Evolutionary conservation across 2,888 invertebrate genomes (phyloP), one percentile per base, ranked within the genome.

Genomic region (Ditula angustiorana): DNA sequence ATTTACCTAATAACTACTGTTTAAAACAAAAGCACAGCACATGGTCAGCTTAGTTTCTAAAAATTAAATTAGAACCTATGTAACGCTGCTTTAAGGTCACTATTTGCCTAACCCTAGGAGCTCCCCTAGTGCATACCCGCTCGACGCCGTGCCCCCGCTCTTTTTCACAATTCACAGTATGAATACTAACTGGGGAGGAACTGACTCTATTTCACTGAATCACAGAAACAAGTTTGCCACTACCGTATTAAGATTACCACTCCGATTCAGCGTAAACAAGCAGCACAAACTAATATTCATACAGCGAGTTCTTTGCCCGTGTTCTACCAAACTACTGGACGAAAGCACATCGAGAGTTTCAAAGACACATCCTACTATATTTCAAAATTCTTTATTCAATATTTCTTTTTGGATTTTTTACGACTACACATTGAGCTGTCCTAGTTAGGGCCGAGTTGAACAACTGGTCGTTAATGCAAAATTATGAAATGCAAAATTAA

Each of bases 1-100:
- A 89, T 86, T 90, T 87, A 86, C 84, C 85, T 90, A 89, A 75
- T 81, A 82, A 83, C 88, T 90, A 91, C 82, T 85, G 82, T 89
- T 91, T 90, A 91, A 92, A 92, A 92, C 90, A 88, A 90, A 92
- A 92, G 90, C 92, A 92, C 92, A 92, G 92, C 92, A 92, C 92
- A 89, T 91, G 87, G 88, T 92, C 91, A 89, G 91, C 92, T 92
- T 92, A 92, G 79, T 79, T 81, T 80, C 87, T 88, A 88, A 76
- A 88, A 88, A 86, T 85, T 86, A 89, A 87, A 87, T 88, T 83
- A 87, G 77, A 82, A 87, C 82, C 90, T 90, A 88, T 80, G 77
- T 83, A 78, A 83, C 85, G 82, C 83, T 83, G 87, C 77, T 78
- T 79, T 80, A 82, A 76, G 78, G 75, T 78, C 86, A 79, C 85